Evolutionary conservation across 2,888 invertebrate genomes (phyloP).

Genomic region (Chalcosyrphus nemorum): DNA sequence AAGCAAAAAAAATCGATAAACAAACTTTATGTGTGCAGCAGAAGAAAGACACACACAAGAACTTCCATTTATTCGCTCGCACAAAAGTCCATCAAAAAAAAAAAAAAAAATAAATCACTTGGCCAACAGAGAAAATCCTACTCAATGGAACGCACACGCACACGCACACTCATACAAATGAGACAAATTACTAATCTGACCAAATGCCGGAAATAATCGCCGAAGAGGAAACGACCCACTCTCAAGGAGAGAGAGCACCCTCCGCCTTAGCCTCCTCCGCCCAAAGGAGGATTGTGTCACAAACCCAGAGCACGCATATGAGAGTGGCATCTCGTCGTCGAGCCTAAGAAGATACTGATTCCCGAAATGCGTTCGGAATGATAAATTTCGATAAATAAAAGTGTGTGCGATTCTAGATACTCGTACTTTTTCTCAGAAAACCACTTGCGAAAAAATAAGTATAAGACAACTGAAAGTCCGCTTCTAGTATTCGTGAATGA

Average conservation of each 20-base stretch:
- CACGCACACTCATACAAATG: constrained; percentile 50
- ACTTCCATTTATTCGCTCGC: constrained; percentile 27
- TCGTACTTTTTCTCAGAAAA: constrained; percentile 16
- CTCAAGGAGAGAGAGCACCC: not conserved
- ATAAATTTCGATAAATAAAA: constrained; percentile 30
- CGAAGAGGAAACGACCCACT: constrained; percentile 56
- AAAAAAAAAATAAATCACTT: constrained; percentile 50
- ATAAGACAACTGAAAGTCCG: constrained; percentile 33
- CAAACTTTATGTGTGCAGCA: not conserved
- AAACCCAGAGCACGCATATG: constrained; percentile 1
- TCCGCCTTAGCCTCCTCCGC: too few species aligned
- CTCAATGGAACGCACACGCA: not conserved
- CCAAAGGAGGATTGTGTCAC: too few species aligned
- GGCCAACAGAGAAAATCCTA: constrained; percentile 20
- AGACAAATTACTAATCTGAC: constrained; percentile 67
- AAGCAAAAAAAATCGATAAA: constrained; percentile 44
- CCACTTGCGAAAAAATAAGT: not conserved
- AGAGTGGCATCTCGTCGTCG: constrained; percentile 17
- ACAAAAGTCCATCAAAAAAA: constrained; percentile 7
- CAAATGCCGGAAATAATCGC: constrained; percentile 72
- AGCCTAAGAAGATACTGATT: constrained; percentile 47
- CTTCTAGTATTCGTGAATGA: constrained; percentile 36
- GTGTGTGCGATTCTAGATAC: not conserved
- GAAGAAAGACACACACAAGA: constrained; percentile 21
- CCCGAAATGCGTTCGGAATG: constrained; percentile 64